These are phyloP conservation scores for Heliconius ethilla DNA, from an alignment of 2,888 invertebrate species.

Conservation along the genomic window DNA sequence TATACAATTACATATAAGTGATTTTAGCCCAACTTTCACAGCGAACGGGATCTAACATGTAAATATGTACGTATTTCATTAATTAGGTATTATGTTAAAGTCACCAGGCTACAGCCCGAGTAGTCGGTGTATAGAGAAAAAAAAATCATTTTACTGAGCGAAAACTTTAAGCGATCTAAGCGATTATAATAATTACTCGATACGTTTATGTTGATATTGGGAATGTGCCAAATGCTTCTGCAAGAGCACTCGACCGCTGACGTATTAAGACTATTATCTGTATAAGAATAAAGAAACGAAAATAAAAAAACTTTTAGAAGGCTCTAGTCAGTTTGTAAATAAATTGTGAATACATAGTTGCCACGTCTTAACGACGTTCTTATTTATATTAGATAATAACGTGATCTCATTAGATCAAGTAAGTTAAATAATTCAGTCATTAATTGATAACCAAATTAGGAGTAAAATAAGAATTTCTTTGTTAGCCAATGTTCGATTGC, in stretches of 20 bases:
- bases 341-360: constrained; percentile 80
- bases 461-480: constrained; percentile 75
- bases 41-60: constrained; percentile 56
- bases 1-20: constrained; percentile 74
- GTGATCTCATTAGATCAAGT: constrained; percentile 80
- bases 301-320: constrained; percentile 70
- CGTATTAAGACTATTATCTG: constrained; percentile 67
- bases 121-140: constrained; percentile 51
- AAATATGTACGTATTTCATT: constrained; percentile 63
- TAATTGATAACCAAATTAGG: constrained; percentile 79
- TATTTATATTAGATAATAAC: constrained; percentile 77
- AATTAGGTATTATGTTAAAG: constrained; percentile 58
- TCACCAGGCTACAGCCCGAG: constrained; percentile 44
- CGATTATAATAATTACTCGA: constrained; percentile 53
- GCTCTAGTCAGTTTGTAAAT: constrained; percentile 81
- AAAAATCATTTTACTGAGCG: constrained; percentile 57
- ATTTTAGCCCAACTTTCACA: constrained; percentile 69
- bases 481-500: constrained; percentile 81
- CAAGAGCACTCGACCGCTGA: constrained; percentile 67
- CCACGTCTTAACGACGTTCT: constrained; percentile 74
- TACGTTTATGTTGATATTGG: constrained; percentile 64
- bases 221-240: constrained; percentile 79
- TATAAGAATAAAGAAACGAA: constrained; percentile 66
- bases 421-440: constrained; percentile 78
- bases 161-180: constrained; percentile 43